Conservation (phyloP, 2,113 vertebrate genomes). For the Xenopus borealis region DNA sequence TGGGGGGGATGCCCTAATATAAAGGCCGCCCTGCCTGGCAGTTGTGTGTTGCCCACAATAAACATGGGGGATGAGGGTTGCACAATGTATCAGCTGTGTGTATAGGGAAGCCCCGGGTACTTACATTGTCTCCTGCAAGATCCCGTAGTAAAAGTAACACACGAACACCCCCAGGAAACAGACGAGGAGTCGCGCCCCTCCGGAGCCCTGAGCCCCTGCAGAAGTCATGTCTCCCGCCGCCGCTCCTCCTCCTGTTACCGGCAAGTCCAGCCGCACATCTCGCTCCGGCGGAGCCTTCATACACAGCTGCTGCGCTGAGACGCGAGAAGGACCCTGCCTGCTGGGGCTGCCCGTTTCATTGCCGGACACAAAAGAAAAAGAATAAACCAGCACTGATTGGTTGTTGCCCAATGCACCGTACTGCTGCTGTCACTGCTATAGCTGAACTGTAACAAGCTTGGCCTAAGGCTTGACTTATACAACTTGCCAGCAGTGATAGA, state of each 20-base stretch:
- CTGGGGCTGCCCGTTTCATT: accelerated
- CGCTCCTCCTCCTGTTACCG: constrained; percentile 48
- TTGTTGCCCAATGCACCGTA: no score
- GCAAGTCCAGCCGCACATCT: constrained; percentile 63
- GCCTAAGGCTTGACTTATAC: no score
- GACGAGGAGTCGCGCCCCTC: constrained; percentile 75
- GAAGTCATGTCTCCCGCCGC: constrained; percentile 49
- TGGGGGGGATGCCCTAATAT: no score
- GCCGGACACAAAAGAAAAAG: constrained; percentile 31
- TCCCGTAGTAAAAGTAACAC: constrained; percentile 95
- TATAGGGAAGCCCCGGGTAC: constrained; percentile 45
- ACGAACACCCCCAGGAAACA: constrained; percentile 93
- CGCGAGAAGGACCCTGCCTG: not conserved
- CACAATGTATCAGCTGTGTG: no score
- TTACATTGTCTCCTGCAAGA: constrained; percentile 93
- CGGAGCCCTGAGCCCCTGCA: constrained; percentile 65
- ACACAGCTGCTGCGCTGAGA: constrained; percentile 49
- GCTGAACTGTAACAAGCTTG: no score
- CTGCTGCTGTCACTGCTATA: no score
- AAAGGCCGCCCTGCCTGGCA: no score
- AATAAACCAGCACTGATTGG: no score
- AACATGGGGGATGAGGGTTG: no score
- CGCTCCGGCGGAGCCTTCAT: constrained; percentile 60
- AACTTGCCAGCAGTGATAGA: no score
- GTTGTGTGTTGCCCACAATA: no score